Conservation (phyloP, 2,888 invertebrate genomes). For the Dendrolimus houi region DNA sequence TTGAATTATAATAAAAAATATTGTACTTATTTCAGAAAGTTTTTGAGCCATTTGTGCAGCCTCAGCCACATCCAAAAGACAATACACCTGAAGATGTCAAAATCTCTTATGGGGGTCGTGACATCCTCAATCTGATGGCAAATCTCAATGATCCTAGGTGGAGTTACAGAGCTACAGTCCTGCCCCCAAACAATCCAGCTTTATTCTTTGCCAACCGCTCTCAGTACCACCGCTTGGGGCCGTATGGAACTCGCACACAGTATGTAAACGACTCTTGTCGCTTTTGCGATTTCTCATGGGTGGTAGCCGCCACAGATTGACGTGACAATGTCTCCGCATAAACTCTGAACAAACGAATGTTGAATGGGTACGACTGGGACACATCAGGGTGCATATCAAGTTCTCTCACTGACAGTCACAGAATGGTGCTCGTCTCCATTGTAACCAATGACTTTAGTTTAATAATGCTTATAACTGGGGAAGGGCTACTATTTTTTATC, state of each 20-base stretch:
- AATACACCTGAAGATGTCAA: conserved; percentile 51
- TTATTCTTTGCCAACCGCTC: conserved; percentile 79
- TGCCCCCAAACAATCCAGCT: conserved; percentile 75
- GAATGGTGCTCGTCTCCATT: conserved; percentile 5
- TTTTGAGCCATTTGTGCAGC: conserved; percentile 60
- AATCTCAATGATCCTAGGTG: conserved; percentile 73
- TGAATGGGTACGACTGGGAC: conserved; percentile 55
- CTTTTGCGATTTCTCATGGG: conserved; percentile 69
- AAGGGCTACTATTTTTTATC: conserved; percentile 23
- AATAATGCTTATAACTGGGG: conserved; percentile 19
- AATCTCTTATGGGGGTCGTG: conserved; percentile 68
- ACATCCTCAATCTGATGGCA: conserved; percentile 76
- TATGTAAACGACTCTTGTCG: conserved; percentile 74
- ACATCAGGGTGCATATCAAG: conserved; percentile 58
- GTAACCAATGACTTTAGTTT: conserved; percentile 46
- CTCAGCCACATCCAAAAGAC: conserved; percentile 62
- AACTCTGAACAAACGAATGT: conserved; percentile 51
- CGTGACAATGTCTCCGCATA: conserved; percentile 36
- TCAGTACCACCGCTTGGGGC: conserved; percentile 76
- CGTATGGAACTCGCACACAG: conserved; percentile 73
- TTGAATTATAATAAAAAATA: conserved; percentile 4
- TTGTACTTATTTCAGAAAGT: conserved; percentile 22
- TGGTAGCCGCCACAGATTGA: conserved; percentile 66
- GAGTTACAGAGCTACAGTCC: conserved; percentile 70
- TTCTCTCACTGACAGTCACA: conserved; percentile 21